phyloP scores from a whole-genome alignment of 2,797 vertebrate species.

The Ambastaia sidthimunki region DNA sequence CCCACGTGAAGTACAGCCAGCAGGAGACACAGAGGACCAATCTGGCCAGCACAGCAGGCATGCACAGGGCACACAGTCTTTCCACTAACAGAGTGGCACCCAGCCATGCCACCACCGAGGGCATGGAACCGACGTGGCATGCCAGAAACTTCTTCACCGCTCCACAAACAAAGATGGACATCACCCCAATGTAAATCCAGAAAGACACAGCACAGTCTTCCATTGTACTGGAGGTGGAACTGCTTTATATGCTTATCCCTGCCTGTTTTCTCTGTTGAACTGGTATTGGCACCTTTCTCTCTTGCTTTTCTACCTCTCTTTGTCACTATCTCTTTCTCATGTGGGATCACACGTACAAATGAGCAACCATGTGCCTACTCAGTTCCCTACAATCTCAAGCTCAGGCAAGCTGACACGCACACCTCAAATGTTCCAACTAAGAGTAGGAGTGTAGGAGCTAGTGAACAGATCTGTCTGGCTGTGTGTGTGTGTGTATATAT shows the following conservation, averaged over 20 bases:
- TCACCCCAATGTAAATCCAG: constrained; percentile 76
- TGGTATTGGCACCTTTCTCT: constrained; percentile 36
- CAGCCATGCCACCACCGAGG: constrained; percentile 75
- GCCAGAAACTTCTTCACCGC: constrained; percentile 73
- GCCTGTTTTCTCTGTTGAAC: constrained; percentile 23
- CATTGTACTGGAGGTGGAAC: constrained; percentile 64
- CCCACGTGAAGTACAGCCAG: constrained; percentile 64
- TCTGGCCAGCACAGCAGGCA: constrained; percentile 69
- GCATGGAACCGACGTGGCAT: constrained; percentile 69
- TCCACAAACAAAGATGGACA: constrained; percentile 70
- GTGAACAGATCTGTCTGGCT: constrained; percentile 60
- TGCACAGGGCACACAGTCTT: constrained; percentile 71
- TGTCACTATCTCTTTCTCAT: constrained; percentile 58
- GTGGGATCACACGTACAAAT: constrained; percentile 51
- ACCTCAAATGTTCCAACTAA: constrained; percentile 40
- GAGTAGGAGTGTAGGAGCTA: constrained; percentile 54
- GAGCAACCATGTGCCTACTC: constrained; percentile 60
- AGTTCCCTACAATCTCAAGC: constrained; percentile 44
- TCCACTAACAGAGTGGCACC: constrained; percentile 75
- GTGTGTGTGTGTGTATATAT: constrained; percentile 67
- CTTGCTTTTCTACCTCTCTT: constrained; percentile 46
- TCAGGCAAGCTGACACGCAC: constrained; percentile 32
- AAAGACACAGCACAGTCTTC: constrained; percentile 76
- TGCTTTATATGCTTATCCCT: constrained; percentile 40
- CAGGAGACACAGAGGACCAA: constrained; percentile 63